Evolutionary conservation across 2,888 invertebrate genomes (phyloP).

Genomic region (Drosophila kambysellisi): DNA sequence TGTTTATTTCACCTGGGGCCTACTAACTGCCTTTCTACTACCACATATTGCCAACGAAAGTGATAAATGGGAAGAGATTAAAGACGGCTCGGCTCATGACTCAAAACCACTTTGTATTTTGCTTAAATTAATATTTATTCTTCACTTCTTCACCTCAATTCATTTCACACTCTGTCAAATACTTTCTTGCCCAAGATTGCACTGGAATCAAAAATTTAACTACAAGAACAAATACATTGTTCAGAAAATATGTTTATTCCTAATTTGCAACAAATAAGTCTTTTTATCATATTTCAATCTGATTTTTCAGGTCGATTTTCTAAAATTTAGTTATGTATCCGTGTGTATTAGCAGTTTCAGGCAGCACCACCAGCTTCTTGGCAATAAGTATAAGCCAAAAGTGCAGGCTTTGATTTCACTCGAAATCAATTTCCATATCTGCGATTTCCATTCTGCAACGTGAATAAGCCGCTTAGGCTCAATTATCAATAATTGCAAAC

Average conservation of each 20-base stretch:
- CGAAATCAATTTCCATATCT: neutral
- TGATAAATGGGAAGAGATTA: too few species aligned
- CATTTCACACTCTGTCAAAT: neutral
- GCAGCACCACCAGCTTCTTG: neutral
- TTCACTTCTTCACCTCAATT: too few species aligned
- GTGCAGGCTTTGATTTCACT: neutral
- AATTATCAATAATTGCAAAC: constrained; percentile 58
- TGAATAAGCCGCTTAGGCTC: constrained; percentile 61
- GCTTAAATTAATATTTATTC: too few species aligned
- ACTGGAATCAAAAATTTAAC: too few species aligned
- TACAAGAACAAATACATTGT: too few species aligned
- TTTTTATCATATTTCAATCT: neutral
- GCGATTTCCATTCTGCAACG: constrained; percentile 1
- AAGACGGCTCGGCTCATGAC: too few species aligned
- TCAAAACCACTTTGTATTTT: too few species aligned
- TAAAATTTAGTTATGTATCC: neutral
- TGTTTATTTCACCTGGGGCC: neutral
- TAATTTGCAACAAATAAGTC: neutral
- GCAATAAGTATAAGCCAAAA: neutral
- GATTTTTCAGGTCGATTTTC: neutral
- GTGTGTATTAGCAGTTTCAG: neutral
- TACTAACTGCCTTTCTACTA: neutral
- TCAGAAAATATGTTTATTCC: neutral
- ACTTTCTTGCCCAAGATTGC: too few species aligned
- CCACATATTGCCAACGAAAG: neutral